Conservation (phyloP, 2,113 vertebrate genomes). For the Gorsachius goisagi region DNA sequence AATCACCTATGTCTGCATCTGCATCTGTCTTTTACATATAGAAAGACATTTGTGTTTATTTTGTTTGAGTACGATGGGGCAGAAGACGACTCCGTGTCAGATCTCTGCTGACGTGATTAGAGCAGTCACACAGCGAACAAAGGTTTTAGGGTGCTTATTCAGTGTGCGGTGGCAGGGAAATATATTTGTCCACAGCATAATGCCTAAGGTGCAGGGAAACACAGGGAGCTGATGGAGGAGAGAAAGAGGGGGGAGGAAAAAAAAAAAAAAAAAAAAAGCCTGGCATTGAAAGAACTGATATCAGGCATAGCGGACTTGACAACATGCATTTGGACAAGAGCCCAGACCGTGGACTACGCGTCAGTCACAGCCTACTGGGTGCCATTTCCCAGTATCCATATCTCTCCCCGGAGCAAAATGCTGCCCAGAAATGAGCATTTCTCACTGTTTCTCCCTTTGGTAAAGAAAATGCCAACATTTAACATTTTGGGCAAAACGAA, state of each 20-base stretch:
- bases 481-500: conserved; percentile 14
- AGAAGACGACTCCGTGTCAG: background rate
- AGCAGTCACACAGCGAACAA: background rate
- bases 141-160: conserved; percentile 4
- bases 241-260: background rate
- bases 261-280: background rate
- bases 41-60: background rate
- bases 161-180: background rate
- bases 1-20: background rate
- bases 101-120: background rate
- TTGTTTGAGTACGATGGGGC: background rate
- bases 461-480: background rate
- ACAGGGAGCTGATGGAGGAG: conserved; percentile 25
- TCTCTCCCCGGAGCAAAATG: conserved; percentile 27
- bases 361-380: conserved; percentile 50
- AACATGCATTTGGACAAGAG: conserved; percentile 57
- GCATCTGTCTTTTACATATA: background rate
- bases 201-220: background rate
- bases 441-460: conserved; percentile 24
- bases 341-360: background rate
- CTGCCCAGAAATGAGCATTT: conserved; percentile 60
- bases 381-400: conserved; percentile 49
- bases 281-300: background rate
- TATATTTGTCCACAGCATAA: background rate
- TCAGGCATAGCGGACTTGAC: background rate